These are phyloP conservation scores for Craseonycteris thonglongyai DNA, from an alignment of 2,113 vertebrate species.

Conservation along the genomic window DNA sequence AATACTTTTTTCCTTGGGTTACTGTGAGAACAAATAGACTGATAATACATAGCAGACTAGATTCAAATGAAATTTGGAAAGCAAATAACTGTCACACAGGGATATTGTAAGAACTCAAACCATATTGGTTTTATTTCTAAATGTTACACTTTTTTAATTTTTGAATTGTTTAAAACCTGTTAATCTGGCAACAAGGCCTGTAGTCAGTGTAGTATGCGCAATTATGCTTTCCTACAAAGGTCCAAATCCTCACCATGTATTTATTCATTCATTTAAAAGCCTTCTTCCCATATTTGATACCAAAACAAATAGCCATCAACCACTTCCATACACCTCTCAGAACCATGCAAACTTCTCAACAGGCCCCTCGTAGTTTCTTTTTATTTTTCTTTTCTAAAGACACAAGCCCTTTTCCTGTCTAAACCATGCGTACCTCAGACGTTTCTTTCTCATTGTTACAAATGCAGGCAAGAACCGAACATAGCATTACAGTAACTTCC, in stretches of 20 bases:
- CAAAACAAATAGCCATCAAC: background rate
- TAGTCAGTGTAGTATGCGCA: background rate
- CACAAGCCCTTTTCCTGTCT: background rate
- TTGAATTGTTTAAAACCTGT: background rate
- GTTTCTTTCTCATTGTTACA: slow-evolving; percentile 25
- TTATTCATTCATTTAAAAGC: background rate
- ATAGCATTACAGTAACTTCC: slow-evolving; percentile 4
- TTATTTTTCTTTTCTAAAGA: background rate
- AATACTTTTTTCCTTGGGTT: background rate
- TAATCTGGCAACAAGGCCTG: background rate
- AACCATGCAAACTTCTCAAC: background rate
- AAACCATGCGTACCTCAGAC: background rate
- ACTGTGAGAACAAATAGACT: background rate
- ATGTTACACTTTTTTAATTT: background rate
- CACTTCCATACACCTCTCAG: background rate
- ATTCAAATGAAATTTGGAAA: background rate
- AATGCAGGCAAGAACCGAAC: slow-evolving; percentile 30
- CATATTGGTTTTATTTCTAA: background rate
- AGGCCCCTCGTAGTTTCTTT: background rate
- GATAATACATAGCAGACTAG: background rate
- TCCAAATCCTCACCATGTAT: background rate
- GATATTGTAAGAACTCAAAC: background rate
- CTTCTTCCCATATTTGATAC: background rate
- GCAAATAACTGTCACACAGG: background rate
- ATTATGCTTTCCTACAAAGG: background rate